Conservation (phyloP, 2,113 vertebrate genomes). For the Semnornis frantzii region DNA sequence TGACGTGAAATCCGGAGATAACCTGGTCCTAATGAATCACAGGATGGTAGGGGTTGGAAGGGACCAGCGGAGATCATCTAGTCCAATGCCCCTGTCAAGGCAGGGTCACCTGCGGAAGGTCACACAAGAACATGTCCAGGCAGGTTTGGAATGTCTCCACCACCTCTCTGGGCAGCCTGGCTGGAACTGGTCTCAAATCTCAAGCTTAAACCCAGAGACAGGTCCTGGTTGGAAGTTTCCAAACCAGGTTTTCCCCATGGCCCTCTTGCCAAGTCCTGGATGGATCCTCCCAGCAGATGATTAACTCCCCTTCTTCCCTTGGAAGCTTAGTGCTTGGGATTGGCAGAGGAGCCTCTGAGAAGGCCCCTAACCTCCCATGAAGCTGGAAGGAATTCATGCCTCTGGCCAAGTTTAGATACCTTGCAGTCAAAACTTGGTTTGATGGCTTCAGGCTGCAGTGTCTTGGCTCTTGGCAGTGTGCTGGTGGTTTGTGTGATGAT, state of each 20-base stretch:
- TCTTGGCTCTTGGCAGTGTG: neutral
- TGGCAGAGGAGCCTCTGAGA: slow-evolving; percentile 11
- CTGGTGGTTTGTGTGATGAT: neutral
- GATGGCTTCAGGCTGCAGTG: neutral
- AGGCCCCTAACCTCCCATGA: slow-evolving; percentile 21
- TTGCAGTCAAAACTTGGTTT: neutral
- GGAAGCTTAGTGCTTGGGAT: neutral
- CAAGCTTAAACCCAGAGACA: neutral
- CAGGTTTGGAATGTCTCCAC: too few relatives aligned
- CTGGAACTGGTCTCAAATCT: neutral
- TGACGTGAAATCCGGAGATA: neutral
- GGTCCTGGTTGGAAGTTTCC: neutral
- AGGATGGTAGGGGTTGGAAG: too few relatives aligned
- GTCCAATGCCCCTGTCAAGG: too few relatives aligned
- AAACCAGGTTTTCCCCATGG: neutral
- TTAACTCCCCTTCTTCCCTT: neutral
- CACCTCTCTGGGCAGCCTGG: too few relatives aligned
- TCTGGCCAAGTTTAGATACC: slow-evolving; percentile 32
- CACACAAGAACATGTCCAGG: too few relatives aligned
- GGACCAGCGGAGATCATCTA: too few relatives aligned
- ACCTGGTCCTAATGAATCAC: neutral
- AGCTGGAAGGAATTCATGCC: neutral
- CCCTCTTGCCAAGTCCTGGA: neutral
- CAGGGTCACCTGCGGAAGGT: too few relatives aligned
- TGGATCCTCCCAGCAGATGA: neutral